Evolutionary conservation across 2,888 invertebrate genomes (phyloP).

Genomic region (Acronicta leporina): DNA sequence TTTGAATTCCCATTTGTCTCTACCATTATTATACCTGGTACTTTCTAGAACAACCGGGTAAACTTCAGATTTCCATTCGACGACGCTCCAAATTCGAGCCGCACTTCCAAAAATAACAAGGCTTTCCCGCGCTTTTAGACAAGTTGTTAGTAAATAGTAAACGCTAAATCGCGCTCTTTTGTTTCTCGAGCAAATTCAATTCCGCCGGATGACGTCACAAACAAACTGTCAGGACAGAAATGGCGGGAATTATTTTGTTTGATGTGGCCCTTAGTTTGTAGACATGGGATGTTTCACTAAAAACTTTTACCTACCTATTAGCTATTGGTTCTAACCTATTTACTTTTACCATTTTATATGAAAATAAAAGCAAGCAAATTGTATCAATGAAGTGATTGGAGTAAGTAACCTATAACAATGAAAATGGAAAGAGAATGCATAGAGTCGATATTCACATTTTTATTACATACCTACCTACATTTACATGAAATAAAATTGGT

Average conservation of each 20-base stretch:
- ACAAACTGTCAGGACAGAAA: conserved; percentile 36
- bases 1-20: too few relatives aligned
- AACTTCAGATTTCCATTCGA: too few relatives aligned
- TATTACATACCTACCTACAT: too few relatives aligned
- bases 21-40: too few relatives aligned
- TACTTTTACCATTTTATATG: neutral
- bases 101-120: conserved; percentile 20
- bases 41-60: too few relatives aligned
- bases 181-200: conserved; percentile 55
- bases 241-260: conserved; percentile 28
- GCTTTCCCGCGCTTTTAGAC: conserved; percentile 27
- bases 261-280: conserved; percentile 15
- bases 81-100: neutral
- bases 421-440: neutral
- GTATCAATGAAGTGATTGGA: neutral
- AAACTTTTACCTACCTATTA: neutral
- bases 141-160: conserved; percentile 47
- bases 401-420: neutral
- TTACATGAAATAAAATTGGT: conserved; percentile 4
- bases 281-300: conserved; percentile 6
- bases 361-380: neutral
- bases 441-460: neutral
- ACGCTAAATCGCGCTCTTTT: conserved; percentile 49
- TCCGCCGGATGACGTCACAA: conserved; percentile 46
- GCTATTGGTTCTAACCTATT: too few relatives aligned